Conservation (phyloP, 1,140 invertebrate genomes). For the Planococcus citri region DNA sequence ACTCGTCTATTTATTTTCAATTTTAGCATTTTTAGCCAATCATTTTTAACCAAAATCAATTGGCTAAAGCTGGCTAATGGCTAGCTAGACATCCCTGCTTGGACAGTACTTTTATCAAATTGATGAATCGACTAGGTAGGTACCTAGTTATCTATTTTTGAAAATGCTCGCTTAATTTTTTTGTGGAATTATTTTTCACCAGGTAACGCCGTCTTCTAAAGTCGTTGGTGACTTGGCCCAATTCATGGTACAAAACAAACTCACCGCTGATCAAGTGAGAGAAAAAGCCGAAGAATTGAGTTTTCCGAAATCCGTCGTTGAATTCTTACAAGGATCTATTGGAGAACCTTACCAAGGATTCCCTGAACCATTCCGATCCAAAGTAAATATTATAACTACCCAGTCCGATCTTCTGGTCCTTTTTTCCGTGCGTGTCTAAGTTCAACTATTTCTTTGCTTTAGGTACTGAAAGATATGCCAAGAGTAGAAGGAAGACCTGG, state of each 20-base stretch:
- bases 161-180: too few relatives aligned
- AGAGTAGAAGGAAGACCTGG: constrained; percentile 84
- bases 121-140: too few relatives aligned
- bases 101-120: too few relatives aligned
- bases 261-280: constrained; percentile 68
- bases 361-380: constrained; percentile 82
- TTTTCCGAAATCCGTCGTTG: constrained; percentile 95
- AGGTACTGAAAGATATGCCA: constrained; percentile 82
- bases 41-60: too few relatives aligned
- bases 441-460: constrained; percentile 23
- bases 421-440: too few relatives aligned
- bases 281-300: constrained; percentile 88
- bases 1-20: too few relatives aligned
- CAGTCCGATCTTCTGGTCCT: too few relatives aligned
- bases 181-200: neutral
- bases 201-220: constrained; percentile 95
- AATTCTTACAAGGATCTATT: constrained; percentile 94
- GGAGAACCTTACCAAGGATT: constrained; percentile 93
- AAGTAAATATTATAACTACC: constrained; percentile 27
- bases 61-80: too few relatives aligned
- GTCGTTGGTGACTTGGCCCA: constrained; percentile 98
- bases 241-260: constrained; percentile 99
- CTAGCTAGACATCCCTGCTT: too few relatives aligned
- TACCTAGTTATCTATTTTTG: too few relatives aligned
- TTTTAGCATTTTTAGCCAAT: too few relatives aligned